Conservation (phyloP, 2,888 invertebrate genomes). For the Bombyx huttoni region DNA sequence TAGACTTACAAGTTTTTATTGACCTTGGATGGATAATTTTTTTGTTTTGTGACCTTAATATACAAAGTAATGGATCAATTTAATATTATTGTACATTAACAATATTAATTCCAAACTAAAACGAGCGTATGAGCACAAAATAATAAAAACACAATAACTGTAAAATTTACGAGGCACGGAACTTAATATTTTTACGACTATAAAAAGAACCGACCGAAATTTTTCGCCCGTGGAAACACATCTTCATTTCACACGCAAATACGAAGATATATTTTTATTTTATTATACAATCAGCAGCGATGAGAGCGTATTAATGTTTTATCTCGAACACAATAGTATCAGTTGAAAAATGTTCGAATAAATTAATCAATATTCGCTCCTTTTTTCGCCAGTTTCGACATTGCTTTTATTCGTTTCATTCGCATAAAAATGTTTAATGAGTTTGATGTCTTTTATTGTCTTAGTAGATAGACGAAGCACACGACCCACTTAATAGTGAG, state of each 20-base stretch:
- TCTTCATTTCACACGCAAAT: not conserved
- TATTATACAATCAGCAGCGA: not conserved
- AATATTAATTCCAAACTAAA: not conserved
- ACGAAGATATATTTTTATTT: not conserved
- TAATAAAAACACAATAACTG: not conserved
- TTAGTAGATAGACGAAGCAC: no score
- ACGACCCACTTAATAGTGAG: no score
- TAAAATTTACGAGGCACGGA: not conserved
- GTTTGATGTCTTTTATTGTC: no score
- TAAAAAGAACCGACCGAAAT: not conserved
- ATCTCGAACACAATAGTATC: not conserved
- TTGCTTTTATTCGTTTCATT: not conserved
- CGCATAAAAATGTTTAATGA: not conserved
- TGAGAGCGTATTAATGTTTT: not conserved
- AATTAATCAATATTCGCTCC: not conserved
- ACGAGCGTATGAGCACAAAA: not conserved
- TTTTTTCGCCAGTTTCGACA: not conserved
- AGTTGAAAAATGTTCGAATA: not conserved
- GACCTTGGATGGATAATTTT: no score
- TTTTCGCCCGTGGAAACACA: not conserved
- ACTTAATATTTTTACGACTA: not conserved
- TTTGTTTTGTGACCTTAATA: no score
- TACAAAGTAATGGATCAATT: not conserved
- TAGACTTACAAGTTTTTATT: no score
- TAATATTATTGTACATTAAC: not conserved